Evolutionary conservation across 2,113 vertebrate genomes (phyloP).

Genomic region (Hepsetus odoe): DNA sequence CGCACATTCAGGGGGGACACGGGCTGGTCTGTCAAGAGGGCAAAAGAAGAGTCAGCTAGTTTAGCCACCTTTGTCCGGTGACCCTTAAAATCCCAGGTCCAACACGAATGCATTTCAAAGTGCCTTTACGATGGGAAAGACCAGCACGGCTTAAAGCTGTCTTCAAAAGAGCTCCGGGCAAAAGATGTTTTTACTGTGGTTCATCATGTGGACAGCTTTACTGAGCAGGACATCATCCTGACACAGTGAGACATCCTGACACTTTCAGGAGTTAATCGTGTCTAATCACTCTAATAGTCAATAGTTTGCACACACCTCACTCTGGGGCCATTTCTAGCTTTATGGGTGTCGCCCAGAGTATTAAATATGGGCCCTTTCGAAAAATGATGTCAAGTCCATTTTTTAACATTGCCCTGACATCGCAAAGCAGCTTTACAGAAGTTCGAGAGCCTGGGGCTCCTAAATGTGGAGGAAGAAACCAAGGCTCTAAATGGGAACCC

Average conservation of each 20-base stretch:
- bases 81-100: not conserved
- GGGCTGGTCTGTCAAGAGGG: conserved; percentile 67
- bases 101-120: conserved; percentile 32
- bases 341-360: too few species aligned
- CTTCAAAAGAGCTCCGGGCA: not conserved
- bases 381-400: too few species aligned
- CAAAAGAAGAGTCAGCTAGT: conserved; percentile 2
- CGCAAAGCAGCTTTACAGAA: too few species aligned
- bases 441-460: too few species aligned
- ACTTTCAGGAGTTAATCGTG: too few species aligned
- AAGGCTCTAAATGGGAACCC: too few species aligned
- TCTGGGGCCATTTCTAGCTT: too few species aligned
- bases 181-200: not conserved
- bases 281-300: too few species aligned
- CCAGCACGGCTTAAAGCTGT: not conserved
- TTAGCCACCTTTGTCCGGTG: not conserved
- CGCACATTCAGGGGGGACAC: conserved; percentile 76
- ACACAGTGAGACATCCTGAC: not conserved
- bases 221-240: not conserved
- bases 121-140: conserved; percentile 28
- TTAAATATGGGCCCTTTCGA: too few species aligned
- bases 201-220: not conserved
- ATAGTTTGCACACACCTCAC: too few species aligned
- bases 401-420: too few species aligned
- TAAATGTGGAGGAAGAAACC: too few species aligned